phyloP scores from a whole-genome alignment of 1,140 invertebrate genomes.

The Drosophila pectinifera region DNA sequence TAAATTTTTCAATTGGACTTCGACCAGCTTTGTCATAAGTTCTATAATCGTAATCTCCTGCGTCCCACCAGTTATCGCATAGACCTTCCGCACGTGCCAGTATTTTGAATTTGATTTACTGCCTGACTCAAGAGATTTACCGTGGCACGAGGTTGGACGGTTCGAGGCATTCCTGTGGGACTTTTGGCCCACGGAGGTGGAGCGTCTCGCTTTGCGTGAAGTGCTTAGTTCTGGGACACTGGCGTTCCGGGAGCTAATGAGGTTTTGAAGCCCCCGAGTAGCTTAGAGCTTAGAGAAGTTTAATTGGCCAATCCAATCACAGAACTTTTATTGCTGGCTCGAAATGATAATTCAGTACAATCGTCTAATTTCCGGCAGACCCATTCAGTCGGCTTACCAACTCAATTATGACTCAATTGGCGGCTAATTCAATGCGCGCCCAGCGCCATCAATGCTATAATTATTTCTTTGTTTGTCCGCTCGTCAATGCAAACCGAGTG shows the following conservation, averaged over 20 bases:
- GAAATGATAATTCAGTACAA: conserved; percentile 5
- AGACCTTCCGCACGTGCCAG: conserved; percentile 60
- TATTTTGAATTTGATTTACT: conserved; percentile 80
- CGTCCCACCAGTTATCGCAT: conserved; percentile 39
- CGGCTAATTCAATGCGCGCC: conserved; percentile 59
- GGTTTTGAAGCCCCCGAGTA: conserved; percentile 1
- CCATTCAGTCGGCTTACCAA: conserved; percentile 21
- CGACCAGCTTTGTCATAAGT: conserved; percentile 77
- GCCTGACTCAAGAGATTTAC: conserved; percentile 55
- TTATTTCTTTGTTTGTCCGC: conserved; percentile 41
- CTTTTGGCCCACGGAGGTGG: conserved; percentile 12
- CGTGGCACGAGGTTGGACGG: conserved; percentile 4
- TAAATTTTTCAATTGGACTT: conserved; percentile 79
- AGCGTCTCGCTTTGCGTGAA: conserved; percentile 35
- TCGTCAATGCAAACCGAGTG: conserved; percentile 56
- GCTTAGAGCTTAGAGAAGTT: conserved; percentile 2
- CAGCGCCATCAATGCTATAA: conserved; percentile 30
- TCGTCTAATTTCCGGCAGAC: conserved; percentile 9
- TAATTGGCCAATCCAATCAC: conserved; percentile 6
- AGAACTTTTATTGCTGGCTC: background rate
- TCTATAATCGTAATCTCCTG: conserved; percentile 42
- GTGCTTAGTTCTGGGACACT: conserved; percentile 5
- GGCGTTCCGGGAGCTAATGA: conserved; percentile 2
- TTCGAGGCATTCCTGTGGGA: conserved; percentile 13
- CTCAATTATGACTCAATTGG: conserved; percentile 65